Evolutionary conservation across 2,113 vertebrate species (phyloP), one percentile per base, ranked within the genome.

Genomic region (Apaloderma vittatum): DNA sequence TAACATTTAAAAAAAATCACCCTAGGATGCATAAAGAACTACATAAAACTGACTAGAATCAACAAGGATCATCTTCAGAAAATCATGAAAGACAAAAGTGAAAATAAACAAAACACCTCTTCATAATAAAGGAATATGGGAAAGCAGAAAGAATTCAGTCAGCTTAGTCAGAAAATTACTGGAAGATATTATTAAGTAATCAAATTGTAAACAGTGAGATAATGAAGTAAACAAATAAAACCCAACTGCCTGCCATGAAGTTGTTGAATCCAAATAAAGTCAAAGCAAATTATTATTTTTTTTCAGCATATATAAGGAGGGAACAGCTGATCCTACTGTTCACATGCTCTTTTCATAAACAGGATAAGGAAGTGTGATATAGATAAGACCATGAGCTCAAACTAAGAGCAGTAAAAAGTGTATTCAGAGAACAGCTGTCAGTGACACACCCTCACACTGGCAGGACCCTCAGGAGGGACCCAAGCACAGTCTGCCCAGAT

Each of bases 371-470:
- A 77, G 8, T 34, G 23, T 45, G 12, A 27, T 43, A 22, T 12
- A 26, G 13, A 4, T 36, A 72, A 72, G 29, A 80, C 3, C 45
- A 12, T 6, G 17, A 70, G 11, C 32, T 87, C 37, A 68, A 94
- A 57, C 5, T 55, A 59, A 54, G 37, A 87, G 6, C 5, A 51
- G 17, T 57, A 70, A 59, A 86, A 70, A 8, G 1, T 12, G 2
- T 61, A 54, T 70, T 77, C 49, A 65, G 45, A 51, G 3, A 80
- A 52, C 4, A 72, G 2, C 32, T 86, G 48, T 71, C 49, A 65
- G 40, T 26, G 36, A 32, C 30, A 46, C 0, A 2, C 3, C 29
- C 4, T 90, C 32, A 49, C 6, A 4, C 3, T 30, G 15, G 9
- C 15, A 85, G 17, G 18, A 58, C 12, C 4, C 26, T 81, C 40